Conservation (phyloP, 1,140 invertebrate species). For the Drosophila sproati region DNA sequence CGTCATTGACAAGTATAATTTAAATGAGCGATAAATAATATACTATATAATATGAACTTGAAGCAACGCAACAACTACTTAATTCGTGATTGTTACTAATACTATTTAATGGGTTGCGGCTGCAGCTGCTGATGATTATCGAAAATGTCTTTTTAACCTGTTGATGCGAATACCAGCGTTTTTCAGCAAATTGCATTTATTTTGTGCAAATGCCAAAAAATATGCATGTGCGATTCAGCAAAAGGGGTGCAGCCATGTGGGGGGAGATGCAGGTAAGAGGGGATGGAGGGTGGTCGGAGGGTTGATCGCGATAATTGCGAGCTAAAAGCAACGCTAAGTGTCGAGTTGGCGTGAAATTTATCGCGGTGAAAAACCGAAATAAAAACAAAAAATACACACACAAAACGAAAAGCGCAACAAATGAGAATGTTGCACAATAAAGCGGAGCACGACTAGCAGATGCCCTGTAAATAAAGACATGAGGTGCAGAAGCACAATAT, state of each 20-base stretch:
- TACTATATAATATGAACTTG: background rate
- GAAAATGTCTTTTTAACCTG: conserved; percentile 39
- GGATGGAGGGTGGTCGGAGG: background rate
- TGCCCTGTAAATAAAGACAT: background rate
- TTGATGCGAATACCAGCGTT: conserved; percentile 33
- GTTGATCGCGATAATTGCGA: conserved; percentile 34
- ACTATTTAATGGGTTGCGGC: background rate
- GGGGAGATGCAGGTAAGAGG: background rate
- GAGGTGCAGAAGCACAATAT: background rate
- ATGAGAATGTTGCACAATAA: background rate
- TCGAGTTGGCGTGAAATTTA: conserved; percentile 79
- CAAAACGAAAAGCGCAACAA: conserved; percentile 33
- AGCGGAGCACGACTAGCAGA: background rate
- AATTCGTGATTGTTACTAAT: background rate
- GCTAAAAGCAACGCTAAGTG: conserved; percentile 44
- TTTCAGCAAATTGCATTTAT: conserved; percentile 18
- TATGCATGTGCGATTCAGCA: background rate
- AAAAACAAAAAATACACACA: conserved; percentile 15
- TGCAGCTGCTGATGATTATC: conserved; percentile 19
- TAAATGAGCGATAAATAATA: conserved; percentile 8
- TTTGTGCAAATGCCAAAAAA: conserved; percentile 32
- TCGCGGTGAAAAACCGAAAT: conserved; percentile 29
- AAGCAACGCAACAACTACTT: too few relatives aligned
- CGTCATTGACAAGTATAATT: conserved; percentile 34
- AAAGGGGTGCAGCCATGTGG: too few relatives aligned